Percentiles rank a stretch among this genome's conserved stretches.
These are phyloP conservation scores for Clarias batrachus DNA, from an alignment of 2,113 vertebrate genomes.

Conservation along the genomic window DNA sequence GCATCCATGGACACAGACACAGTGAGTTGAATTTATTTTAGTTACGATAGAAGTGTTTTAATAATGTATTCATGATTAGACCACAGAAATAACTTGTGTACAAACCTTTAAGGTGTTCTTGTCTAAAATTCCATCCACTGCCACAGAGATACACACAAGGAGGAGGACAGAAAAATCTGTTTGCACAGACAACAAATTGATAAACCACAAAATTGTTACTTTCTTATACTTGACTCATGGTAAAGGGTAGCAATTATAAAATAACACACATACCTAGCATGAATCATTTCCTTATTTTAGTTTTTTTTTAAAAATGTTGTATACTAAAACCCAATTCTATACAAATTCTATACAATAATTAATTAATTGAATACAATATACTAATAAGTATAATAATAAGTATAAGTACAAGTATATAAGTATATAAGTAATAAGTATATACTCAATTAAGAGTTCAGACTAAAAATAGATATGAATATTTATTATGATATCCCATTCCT, in stretches of 20 bases:
- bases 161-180: constrained; percentile 94
- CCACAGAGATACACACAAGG: constrained; percentile 90
- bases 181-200: background rate
- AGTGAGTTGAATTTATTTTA: background rate
- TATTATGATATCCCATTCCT: background rate
- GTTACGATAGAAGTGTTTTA: background rate
- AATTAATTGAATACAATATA: too few relatives aligned
- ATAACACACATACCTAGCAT: background rate
- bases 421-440: too few relatives aligned
- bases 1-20: background rate
- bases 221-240: background rate
- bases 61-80: background rate
- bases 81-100: background rate
- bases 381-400: too few relatives aligned
- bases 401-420: too few relatives aligned
- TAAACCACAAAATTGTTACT: background rate
- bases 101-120: constrained; percentile 82
- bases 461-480: background rate
- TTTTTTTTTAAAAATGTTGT: background rate
- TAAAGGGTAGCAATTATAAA: background rate
- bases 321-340: constrained; percentile 4
- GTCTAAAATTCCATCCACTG: constrained; percentile 83
- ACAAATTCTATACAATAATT: constrained; percentile 11
- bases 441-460: background rate
- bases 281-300: background rate